These are phyloP conservation scores for Oryzias melastigma DNA, from an alignment of 2,113 vertebrate genomes.

Conservation along the genomic window DNA sequence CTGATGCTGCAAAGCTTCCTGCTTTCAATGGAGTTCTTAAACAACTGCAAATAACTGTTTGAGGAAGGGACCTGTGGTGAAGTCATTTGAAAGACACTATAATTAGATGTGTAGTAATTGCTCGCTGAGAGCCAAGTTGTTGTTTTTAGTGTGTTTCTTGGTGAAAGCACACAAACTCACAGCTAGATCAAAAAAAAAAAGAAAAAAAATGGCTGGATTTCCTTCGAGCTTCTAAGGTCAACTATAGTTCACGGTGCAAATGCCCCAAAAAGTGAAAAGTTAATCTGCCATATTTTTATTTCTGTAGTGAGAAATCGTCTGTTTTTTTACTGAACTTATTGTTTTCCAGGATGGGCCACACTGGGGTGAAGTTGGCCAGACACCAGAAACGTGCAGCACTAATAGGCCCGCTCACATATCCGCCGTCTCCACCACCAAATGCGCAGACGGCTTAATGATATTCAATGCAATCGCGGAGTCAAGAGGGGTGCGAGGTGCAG, in stretches of 20 bases:
- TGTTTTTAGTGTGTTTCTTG: constrained; percentile 40
- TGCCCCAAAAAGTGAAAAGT: constrained; percentile 31
- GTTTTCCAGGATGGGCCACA: not conserved
- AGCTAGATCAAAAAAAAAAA: constrained; percentile 32
- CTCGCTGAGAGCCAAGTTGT: constrained; percentile 36
- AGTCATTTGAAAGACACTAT: constrained; percentile 56
- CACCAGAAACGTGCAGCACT: not conserved
- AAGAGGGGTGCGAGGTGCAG: constrained; percentile 31
- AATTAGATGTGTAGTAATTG: constrained; percentile 47
- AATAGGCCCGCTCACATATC: not conserved
- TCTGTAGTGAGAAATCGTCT: constrained; percentile 15
- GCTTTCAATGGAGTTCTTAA: constrained; percentile 36
- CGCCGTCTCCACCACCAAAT: constrained; percentile 7
- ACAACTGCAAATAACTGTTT: constrained; percentile 42
- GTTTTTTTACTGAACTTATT: too few species aligned
- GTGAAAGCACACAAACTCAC: constrained; percentile 30
- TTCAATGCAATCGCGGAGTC: constrained; percentile 17
- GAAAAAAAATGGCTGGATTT: constrained; percentile 29
- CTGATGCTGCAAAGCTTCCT: constrained; percentile 24
- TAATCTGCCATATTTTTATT: constrained; percentile 45
- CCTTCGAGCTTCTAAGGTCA: constrained; percentile 49
- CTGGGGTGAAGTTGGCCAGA: constrained; percentile 4
- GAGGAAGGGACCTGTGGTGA: constrained; percentile 40
- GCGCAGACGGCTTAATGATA: constrained; percentile 19
- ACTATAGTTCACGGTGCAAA: constrained; percentile 49